Evolutionary conservation across 2,888 invertebrate species (phyloP).

Genomic region (Seira sanloemensis): DNA sequence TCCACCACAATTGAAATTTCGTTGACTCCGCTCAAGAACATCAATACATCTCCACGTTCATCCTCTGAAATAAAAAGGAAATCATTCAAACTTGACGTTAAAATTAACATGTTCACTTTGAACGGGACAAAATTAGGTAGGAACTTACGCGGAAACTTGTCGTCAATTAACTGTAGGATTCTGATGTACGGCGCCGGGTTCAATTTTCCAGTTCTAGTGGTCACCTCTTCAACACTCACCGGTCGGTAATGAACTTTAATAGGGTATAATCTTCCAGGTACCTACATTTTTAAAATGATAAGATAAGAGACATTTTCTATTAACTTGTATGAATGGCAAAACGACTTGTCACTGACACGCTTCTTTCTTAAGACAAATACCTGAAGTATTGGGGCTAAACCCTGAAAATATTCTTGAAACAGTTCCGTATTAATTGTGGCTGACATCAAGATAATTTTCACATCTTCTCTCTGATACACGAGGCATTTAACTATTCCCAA

Average conservation of each 20-base stretch:
- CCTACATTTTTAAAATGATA: no score
- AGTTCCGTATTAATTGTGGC: conserved; percentile 98
- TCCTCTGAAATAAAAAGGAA: conserved; percentile 77
- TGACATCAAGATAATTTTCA: conserved; percentile 97
- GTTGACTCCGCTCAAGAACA: conserved; percentile 96
- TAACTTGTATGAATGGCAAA: no score
- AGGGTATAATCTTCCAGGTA: conserved; percentile 95
- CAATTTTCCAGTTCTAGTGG: conserved; percentile 83
- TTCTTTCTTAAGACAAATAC: conserved; percentile 76
- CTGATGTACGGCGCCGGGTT: conserved; percentile 95
- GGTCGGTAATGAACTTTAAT: conserved; percentile 94
- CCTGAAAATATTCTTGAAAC: conserved; percentile 93
- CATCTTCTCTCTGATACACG: conserved; percentile 84
- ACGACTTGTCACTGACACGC: neutral
- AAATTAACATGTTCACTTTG: conserved; percentile 12
- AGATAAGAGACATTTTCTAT: no score
- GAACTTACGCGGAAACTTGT: conserved; percentile 85
- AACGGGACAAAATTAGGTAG: neutral
- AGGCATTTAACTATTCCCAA: conserved; percentile 96
- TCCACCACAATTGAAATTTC: conserved; percentile 93
- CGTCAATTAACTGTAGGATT: conserved; percentile 93
- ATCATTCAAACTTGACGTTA: conserved; percentile 42
- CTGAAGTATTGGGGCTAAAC: conserved; percentile 88
- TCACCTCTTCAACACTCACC: conserved; percentile 79
- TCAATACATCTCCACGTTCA: conserved; percentile 94